Conservation (phyloP, 2,113 vertebrate species). For the Rhipidura dahli region DNA sequence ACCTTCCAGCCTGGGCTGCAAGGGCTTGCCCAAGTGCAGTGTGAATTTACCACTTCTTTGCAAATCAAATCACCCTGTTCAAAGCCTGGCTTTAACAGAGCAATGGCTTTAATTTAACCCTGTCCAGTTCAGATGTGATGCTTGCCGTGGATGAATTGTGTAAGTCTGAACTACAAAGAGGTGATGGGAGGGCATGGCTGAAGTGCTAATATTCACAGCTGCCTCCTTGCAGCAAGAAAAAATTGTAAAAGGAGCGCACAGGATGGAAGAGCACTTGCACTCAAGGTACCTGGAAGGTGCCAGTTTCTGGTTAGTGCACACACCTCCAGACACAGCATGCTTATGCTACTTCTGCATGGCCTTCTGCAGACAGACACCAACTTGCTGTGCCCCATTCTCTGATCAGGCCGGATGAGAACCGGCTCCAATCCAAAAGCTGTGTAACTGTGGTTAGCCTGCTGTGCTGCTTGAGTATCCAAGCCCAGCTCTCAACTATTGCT, state of each 20-base stretch:
- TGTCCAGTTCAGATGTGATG: neutral
- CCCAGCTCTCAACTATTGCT: neutral
- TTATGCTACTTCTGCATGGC: neutral
- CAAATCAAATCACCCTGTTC: neutral
- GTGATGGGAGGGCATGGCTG: neutral
- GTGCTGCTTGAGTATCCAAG: neutral
- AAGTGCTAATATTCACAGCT: neutral
- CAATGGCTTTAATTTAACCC: neutral
- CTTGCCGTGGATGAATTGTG: neutral
- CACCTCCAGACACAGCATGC: neutral
- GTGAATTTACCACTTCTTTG: neutral
- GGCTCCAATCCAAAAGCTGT: neutral
- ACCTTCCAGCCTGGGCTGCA: neutral
- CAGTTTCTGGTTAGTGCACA: neutral
- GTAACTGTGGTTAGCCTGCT: slow-evolving; percentile 21
- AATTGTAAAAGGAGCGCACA: neutral
- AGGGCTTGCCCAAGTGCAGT: neutral
- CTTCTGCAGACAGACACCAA: neutral
- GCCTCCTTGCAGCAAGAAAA: neutral
- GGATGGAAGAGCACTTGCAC: neutral
- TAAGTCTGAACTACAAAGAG: neutral
- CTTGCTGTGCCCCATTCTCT: neutral
- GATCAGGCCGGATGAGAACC: neutral
- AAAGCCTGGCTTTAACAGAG: neutral
- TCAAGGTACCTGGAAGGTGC: neutral